Base-by-base conservation (phyloP, 2,888 invertebrate species). In the Nebria brevicollis region DNA sequence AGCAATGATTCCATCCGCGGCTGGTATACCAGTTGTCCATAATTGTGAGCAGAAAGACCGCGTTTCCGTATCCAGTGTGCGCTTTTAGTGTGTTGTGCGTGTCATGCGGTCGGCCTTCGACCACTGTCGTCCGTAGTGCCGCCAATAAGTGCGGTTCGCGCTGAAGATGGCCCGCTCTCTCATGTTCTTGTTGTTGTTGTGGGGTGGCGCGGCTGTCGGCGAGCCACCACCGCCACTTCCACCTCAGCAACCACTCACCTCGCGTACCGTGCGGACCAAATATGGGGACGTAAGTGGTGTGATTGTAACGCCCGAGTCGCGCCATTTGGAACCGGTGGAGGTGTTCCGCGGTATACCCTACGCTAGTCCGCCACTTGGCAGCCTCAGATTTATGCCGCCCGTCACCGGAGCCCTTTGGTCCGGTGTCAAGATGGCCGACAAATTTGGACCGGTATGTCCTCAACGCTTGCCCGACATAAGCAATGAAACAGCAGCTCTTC, bases 371-470 rank as follows among this genome's bases (percentile, higher is more conserved):
- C 97, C 98, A 54, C 91, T 95, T 70, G 97, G 96, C 6, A 94
- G 94, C 82, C 90, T 98, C 82, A 92, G 98, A 82, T 98, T 98
- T 89, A 98, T 98, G 97, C 98, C 98, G 11, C 98, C 98, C 25
- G 97, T 97, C 26, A 96, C 96, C 82, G 97, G 97, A 41, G 96
- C 97, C 77, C 94, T 96, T 87, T 97, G 97, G 97, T 94, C 94
- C 80, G 97, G 96, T 66, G 95, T 97, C 70, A 95, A 96, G 89
- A 93, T 95, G 85, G 96, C 97, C 83, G 96, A 96, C 89, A 92
- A 92, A 87, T 96, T 97, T 87, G 94, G 96, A 84, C 96, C 97
- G 11, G 98, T 97, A 43, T 98, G 98, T 88, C 97, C 98, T 6
- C 98, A 98, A 91, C 93, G 95, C 84, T 90, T 97, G 85, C 97